Base-by-base conservation (phyloP, 2,113 vertebrate genomes). In the Leptosomus discolor region DNA sequence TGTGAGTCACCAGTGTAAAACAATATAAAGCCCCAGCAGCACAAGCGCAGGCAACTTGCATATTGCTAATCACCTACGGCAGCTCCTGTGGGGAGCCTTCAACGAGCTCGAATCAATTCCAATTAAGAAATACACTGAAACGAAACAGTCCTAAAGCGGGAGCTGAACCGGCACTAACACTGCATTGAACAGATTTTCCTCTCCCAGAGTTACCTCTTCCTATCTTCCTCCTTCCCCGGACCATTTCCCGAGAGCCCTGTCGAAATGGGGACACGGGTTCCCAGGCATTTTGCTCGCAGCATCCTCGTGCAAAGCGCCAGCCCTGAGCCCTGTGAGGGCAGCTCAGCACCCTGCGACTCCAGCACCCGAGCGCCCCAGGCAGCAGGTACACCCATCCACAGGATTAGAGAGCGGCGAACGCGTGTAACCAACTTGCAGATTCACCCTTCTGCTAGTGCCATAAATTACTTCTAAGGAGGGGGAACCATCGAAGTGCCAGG, bases 331-430 rank as follows among this genome's bases (percentile, higher is more conserved):
- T 3, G 22, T 3, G 8, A 11, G n/a, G 34, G 24, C n/a, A 19
- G 27, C 64, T 50, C 26, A 1, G 51, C 57, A 32, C 27, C 58
- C 63, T 6, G 46, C 69, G 12, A 1, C 61, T 7, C 5, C 79
- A 39, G 53, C 53, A 8, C n/a, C 32, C 17, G 1, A 12, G 61
- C 10, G 2, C 30, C 36, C 22, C 3, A 4, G 27, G 43, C 30
- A 19, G 46, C 69, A 48, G 54, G 19, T 4, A n/a, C 43, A 7
- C 22, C 48, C 48, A 9, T 51, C 61, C 2, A 0, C 27, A 17
- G 68, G 21, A 41, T 8, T 29, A 43, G 30, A 0, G 9, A 5
- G 41, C 0, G 8, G n/a, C 3, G 1, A 39, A 9, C 0, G 6
- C 1, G 22, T 1, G 5, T 1, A 30, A 32, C 63, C 43, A 32